Evolutionary conservation across 1,140 invertebrate species (phyloP).

Genomic region (Steinernema khuongi): DNA sequence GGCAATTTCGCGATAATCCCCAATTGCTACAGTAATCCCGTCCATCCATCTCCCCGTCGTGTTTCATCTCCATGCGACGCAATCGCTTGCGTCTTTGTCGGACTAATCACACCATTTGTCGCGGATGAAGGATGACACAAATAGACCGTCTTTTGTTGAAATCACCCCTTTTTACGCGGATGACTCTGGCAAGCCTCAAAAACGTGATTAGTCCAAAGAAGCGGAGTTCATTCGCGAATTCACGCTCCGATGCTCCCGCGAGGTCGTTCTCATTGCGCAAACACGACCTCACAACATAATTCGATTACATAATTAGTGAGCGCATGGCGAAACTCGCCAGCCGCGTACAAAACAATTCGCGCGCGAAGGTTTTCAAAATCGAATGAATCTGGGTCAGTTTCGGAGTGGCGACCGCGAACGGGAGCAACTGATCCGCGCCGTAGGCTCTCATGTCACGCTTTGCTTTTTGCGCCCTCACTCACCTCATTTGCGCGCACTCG

Average conservation of each 20-base stretch:
- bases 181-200: too few relatives aligned
- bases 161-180: too few relatives aligned
- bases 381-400: neutral
- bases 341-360: neutral
- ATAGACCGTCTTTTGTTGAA: neutral
- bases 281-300: neutral
- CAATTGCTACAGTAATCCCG: too few relatives aligned
- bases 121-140: neutral
- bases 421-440: neutral
- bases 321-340: neutral
- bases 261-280: too few relatives aligned
- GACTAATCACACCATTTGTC: neutral
- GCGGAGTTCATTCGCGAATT: too few relatives aligned
- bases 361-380: conserved; percentile 5
- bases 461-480: neutral
- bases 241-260: too few relatives aligned
- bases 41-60: too few relatives aligned
- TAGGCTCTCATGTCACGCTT: neutral
- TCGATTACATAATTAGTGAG: conserved; percentile 6
- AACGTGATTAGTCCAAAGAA: too few relatives aligned
- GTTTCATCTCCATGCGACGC: neutral
- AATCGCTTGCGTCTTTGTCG: neutral
- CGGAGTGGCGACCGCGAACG: neutral
- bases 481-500: neutral
- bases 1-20: too few relatives aligned